Evolutionary conservation across 2,888 invertebrate genomes (phyloP), one percentile per base, ranked within the genome.

Genomic region (Andrena camellia): DNA sequence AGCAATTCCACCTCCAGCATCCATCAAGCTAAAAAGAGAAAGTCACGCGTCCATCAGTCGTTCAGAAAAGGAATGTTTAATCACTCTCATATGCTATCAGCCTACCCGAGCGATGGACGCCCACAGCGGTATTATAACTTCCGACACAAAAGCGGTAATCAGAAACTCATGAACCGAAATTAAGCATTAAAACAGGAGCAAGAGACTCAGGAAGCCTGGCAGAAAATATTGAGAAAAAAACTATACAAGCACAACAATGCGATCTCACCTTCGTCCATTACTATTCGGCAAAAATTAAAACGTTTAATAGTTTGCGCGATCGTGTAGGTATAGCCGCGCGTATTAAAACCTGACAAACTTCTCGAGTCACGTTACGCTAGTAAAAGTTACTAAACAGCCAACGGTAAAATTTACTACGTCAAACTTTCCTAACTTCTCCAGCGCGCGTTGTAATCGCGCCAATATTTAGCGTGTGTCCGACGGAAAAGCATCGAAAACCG

Each of bases 331-430:
- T 54, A 64, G 48, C 63, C 77, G 78, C 17, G 69, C 33, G 80
- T 82, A 80, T 82, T 74, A 75, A 82, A 82, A 82, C 66, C 66
- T 74, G 74, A 48, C 69, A 66, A 79, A 80, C 81, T 68, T 79
- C 57, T 60, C 81, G 68, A 62, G 63, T 57, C 63, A 73, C 79
- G 72, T 81, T 68, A 73, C 26, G 62, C 35, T 64, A 31, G 20
- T 29, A 59, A 57, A 82, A 82, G 81, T 75, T 82, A 59, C 63
- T 68, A 68, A 83, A 83, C 76, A 57, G 52, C 69, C 54, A 23
- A 57, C 23, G 42, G 64, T 68, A 69, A 81, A 77, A 83, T 75
- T 67, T 70, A 63, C 75, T 20, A 50, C 64, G 52, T 69, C 20
- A 59, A 81, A 81, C 71, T 75, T 71, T 81, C 81, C 29, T 35